These are phyloP conservation scores for Rhodeus uyekii DNA, from an alignment of 2,797 vertebrate species.

Conservation along the genomic window DNA sequence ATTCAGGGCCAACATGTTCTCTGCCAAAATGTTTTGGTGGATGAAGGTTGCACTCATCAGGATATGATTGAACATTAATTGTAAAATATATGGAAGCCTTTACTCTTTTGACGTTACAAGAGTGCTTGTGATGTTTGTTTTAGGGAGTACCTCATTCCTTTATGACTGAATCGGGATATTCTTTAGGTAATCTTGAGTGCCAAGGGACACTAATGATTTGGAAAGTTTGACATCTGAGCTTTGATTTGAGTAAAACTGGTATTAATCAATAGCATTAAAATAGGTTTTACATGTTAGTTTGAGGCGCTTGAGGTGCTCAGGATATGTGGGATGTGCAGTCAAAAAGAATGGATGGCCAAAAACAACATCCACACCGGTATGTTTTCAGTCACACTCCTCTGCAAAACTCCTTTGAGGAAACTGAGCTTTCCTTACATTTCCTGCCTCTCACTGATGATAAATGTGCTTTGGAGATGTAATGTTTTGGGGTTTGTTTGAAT, in stretches of 20 bases:
- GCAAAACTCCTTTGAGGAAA: slow-evolving; percentile 41
- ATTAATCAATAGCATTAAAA: slow-evolving; percentile 14
- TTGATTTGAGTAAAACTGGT: slow-evolving; percentile 15
- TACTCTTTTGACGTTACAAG: background rate
- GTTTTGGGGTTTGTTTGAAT: slow-evolving; percentile 14
- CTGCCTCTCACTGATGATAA: slow-evolving; percentile 17
- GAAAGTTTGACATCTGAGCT: slow-evolving; percentile 18
- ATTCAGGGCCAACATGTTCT: slow-evolving; percentile 35
- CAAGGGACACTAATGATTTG: background rate
- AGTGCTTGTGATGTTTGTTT: background rate
- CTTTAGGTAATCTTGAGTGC: background rate
- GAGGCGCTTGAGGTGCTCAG: background rate
- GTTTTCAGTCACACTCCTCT: slow-evolving; percentile 24
- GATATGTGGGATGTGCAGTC: slow-evolving; percentile 9
- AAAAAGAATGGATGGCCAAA: slow-evolving; percentile 51
- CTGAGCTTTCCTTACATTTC: slow-evolving; percentile 22
- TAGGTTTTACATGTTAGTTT: slow-evolving; percentile 6
- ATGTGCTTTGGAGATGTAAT: slow-evolving; percentile 13
- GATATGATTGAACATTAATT: slow-evolving; percentile 15
- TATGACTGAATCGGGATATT: background rate
- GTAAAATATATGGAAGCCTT: background rate
- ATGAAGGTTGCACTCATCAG: slow-evolving; percentile 10
- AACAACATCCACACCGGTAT: slow-evolving; percentile 3
- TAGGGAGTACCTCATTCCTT: background rate
- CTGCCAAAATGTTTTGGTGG: background rate